Evolutionary conservation across 2,113 vertebrate species (phyloP), one percentile per base, ranked within the genome.

Genomic region (Phyllopteryx taeniolatus): DNA sequence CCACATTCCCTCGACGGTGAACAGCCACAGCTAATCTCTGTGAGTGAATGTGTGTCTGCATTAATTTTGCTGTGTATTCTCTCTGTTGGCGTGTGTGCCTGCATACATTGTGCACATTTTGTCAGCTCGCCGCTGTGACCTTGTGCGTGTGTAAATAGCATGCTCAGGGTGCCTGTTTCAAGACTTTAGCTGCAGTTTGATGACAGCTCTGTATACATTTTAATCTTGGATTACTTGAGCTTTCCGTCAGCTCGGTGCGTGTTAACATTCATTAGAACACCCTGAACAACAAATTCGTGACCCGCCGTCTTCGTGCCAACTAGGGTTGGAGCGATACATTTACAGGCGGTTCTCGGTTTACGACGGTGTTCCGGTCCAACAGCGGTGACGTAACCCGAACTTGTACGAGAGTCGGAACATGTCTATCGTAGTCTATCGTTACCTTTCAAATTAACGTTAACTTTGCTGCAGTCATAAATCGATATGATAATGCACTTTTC

Each of bases 31-130:
- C 88, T 91, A 85, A 90, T 92, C 88, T 89, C 77, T 73, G 67
- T 66, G 33, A 73, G 73, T 44, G 84, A 61, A 85, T 87, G 88
- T 90, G 90, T 79, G 83, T 27, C 71, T 6, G 89, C 89, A 93
- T 93, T 89, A 78, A 92, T 92, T 88, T 91, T 44, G 63, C 72
- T 73, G 75, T 86, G 83, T 87, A 73, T 85, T 89, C 80, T 79
- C 76, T 68, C 76, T 79, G 79, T 59, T 63, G 82, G 84, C 39
- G 78, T 84, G 90, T 93, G 92, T 63, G 74, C 22, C 88, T 89
- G 92, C 93, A 94, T 93, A 90, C 75, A 81, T 88, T 88, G 81
- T 79, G 84, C 75, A 79, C 79, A 91, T 92, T 91, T 75, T 88
- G 84, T 79, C 74, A 73, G 83, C 78, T 74, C 72, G 67, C 68